phyloP scores from a whole-genome alignment of 2,888 invertebrate species.

The Phortica magna region DNA sequence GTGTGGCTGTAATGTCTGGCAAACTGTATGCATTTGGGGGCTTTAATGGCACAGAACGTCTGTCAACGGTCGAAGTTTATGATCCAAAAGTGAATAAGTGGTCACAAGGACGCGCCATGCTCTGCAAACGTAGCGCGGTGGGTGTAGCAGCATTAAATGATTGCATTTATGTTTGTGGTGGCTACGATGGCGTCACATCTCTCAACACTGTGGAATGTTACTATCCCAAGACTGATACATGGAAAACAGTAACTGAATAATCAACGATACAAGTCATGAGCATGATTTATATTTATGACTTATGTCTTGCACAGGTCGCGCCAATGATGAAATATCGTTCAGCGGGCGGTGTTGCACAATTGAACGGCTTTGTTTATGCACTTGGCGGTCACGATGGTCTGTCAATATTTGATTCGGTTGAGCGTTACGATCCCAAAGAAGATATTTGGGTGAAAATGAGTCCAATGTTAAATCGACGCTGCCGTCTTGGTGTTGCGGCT shows the following conservation, averaged over 20 bases:
- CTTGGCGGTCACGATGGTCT: slow-evolving; percentile 93
- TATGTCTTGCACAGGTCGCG: slow-evolving; percentile 67
- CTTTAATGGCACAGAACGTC: slow-evolving; percentile 89
- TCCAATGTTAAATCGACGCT: slow-evolving; percentile 89
- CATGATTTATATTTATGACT: not conserved
- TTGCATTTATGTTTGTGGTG: slow-evolving; percentile 89
- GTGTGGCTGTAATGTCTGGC: slow-evolving; percentile 89
- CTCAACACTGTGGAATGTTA: slow-evolving; percentile 89
- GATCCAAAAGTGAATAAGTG: slow-evolving; percentile 86
- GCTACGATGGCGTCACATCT: slow-evolving; percentile 91
- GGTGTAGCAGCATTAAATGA: slow-evolving; percentile 89
- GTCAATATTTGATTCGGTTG: slow-evolving; percentile 92
- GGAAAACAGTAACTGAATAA: slow-evolving; percentile 82
- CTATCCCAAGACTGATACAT: slow-evolving; percentile 85
- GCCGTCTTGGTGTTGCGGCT: slow-evolving; percentile 89
- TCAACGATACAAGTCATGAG: too few relatives aligned
- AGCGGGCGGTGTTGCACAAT: slow-evolving; percentile 85
- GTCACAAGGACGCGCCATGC: slow-evolving; percentile 88
- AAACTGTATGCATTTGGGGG: slow-evolving; percentile 90
- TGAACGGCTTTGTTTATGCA: slow-evolving; percentile 85
- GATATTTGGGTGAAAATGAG: slow-evolving; percentile 86
- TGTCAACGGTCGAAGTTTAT: slow-evolving; percentile 91
- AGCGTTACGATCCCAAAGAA: slow-evolving; percentile 86
- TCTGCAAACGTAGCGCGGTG: slow-evolving; percentile 87
- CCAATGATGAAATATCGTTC: slow-evolving; percentile 80